Percentiles rank a stretch among this genome's conserved stretches.
phyloP scores from a whole-genome alignment of 2,797 vertebrate species.

The Parotocinclus haroldoi region DNA sequence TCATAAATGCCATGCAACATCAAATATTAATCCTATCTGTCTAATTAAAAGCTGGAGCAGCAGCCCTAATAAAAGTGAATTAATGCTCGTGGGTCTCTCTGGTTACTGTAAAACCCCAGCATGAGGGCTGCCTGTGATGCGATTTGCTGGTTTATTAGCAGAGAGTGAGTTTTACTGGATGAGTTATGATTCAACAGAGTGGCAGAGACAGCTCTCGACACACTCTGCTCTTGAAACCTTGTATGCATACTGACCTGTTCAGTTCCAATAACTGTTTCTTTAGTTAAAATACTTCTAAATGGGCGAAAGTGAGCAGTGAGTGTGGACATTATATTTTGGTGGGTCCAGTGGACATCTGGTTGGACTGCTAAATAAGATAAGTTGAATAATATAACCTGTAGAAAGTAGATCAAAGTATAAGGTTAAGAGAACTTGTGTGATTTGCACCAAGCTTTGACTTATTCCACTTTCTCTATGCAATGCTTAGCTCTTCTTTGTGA shows the following conservation, averaged over 20 bases:
- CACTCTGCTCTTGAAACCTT: conserved; percentile 13
- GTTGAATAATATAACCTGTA: no score
- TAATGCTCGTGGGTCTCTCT: conserved; percentile 5
- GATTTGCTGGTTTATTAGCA: conserved; percentile 37
- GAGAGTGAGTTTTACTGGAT: conserved; percentile 34
- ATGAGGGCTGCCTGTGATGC: conserved; percentile 8
- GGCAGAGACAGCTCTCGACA: conserved; percentile 33
- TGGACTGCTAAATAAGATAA: no score
- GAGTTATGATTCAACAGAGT: conserved; percentile 29
- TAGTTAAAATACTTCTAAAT: not conserved
- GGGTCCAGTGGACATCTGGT: no score
- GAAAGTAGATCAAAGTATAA: no score
- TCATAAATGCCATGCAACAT: conserved; percentile 32
- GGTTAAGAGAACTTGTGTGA: no score
- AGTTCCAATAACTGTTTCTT: conserved; percentile 13
- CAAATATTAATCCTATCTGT: conserved; percentile 40
- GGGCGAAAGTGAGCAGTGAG: no score
- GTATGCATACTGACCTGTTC: conserved; percentile 24
- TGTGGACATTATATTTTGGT: no score
- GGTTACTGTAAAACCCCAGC: conserved; percentile 20
- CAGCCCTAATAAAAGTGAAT: conserved; percentile 26
- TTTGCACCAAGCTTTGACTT: no score
- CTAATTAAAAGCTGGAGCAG: conserved; percentile 34
- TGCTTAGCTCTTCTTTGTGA: no score
- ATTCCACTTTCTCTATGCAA: no score